Evolutionary conservation across 2,113 vertebrate genomes (phyloP), one percentile per base, ranked within the genome.

Genomic region (Brienomyrus longianalis): DNA sequence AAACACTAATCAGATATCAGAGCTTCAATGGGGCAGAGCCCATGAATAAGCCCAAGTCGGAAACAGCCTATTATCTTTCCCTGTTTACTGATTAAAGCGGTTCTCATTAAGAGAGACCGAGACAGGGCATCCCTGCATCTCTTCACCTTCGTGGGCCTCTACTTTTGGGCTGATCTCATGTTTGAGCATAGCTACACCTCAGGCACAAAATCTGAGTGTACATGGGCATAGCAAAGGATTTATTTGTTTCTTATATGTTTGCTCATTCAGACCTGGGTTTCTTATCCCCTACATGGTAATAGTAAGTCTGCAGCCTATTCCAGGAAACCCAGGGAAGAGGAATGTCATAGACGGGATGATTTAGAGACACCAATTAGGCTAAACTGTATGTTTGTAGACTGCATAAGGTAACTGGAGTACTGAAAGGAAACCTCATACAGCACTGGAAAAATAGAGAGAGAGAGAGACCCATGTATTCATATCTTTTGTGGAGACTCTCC

Each of bases 51-150:
- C 93, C 91, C 91, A 94, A 95, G 95, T 95, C 95, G 95, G 92
- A 95, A 92, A 91, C 91, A 6, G 92, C 92, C 92, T 93, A 92
- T 92, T 92, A 93, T 92, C 92, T 90, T 92, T 94, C 93, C 62
- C 92, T 95, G 94, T 96, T 96, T 96, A 96, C 94, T 95, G 95
- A 96, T 96, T 95, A 96, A 96, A 94, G 94, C 89, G 85, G 92
- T 94, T 94, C 94, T 95, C 94, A 93, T 95, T 94, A 94, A 92
- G 94, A 95, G 93, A 92, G 93, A 92, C 93, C 90, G 91, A 88
- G 39, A 80, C 66, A 91, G 91, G 83, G 45, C 43, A 15, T 11
- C 43, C 13, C 39, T 35, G 31, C 27, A 47, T 3, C 48, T 62
- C 19, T 23, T 8, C 91, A 66, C n/a, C 62, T 66, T 10, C 62